Base-by-base conservation (phyloP, 2,888 invertebrate genomes). In the Polyommatus iphigenia region DNA sequence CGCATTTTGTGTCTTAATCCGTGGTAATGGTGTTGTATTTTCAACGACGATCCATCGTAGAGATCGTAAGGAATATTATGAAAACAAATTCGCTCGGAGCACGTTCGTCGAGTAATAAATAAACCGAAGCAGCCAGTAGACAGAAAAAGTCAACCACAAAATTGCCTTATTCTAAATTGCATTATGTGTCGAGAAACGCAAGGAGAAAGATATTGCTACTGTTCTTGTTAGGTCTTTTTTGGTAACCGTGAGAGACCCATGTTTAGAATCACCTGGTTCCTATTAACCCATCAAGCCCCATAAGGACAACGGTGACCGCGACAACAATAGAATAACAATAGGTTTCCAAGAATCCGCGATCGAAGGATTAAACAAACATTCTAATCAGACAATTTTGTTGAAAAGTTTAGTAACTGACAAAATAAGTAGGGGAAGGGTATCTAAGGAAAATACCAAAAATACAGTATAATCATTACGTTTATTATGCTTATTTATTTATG, bases 51-150 rank as follows among this genome's bases (percentile, higher is more conserved):
- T 89, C 90, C 89, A 85, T 85, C 86, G 84, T 85, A 86, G 86
- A 85, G 85, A 85, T 87, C 84, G 87, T 84, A 87, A 89, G 91
- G 91, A 93, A 93, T 93, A 93, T 93, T 93, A 93, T 92, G 93
- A 91, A 92, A 93, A 93, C 93, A 93, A 93, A 93, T 93, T 93
- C 91, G 89, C 87, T 90, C 89, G 90, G 91, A 92, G 92, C 93
- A 92, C 93, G 93, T 93, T 90, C 89, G 87, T 50, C 18, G 75
- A 90, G 92, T 92, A 92, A 92, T 93, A 93, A 93, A 93, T 93
- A 92, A 91, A 89, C 87, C 85, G 90, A 87, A 89, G 89, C 86
- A 83, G 85, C 80, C 84, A 85, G 84, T 85, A 85, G 84, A 85
- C 81, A 83, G 84, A 84, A 85, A 85, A 86, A 87, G 87, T 85